phyloP scores from a whole-genome alignment of 2,888 invertebrate species.

The Pyrgus malvae region DNA sequence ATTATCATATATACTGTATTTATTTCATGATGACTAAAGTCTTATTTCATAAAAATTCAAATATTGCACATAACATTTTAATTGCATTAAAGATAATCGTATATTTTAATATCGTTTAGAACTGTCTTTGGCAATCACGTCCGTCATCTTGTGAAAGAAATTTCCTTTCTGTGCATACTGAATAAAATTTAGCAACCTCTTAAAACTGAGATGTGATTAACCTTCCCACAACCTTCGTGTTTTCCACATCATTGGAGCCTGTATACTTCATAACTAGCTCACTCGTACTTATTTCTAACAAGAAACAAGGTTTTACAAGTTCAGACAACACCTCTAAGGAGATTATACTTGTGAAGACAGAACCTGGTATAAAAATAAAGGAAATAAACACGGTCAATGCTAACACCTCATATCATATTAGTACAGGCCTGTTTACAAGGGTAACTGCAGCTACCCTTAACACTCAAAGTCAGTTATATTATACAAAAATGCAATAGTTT shows the following conservation, averaged over 20 bases:
- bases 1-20: no score
- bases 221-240: not conserved
- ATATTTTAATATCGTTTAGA: no score
- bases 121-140: no score
- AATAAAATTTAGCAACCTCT: not conserved
- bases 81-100: no score
- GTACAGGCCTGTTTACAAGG: not conserved
- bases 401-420: not conserved
- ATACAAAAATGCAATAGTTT: not conserved
- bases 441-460: not conserved
- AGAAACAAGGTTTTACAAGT: slow-evolving; percentile 25
- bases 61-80: no score
- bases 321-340: slow-evolving; percentile 34
- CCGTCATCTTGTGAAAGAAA: no score
- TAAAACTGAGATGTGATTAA: not conserved
- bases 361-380: slow-evolving; percentile 11
- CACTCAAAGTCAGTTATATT: not conserved
- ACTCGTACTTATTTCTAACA: not conserved
- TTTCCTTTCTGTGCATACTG: no score
- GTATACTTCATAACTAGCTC: not conserved
- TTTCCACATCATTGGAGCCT: not conserved
- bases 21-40: no score
- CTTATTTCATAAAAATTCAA: no score
- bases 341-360: slow-evolving; percentile 31
- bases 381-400: not conserved